These are phyloP conservation scores for Spilosoma lubricipeda DNA, from an alignment of 2,888 invertebrate genomes.

Conservation along the genomic window DNA sequence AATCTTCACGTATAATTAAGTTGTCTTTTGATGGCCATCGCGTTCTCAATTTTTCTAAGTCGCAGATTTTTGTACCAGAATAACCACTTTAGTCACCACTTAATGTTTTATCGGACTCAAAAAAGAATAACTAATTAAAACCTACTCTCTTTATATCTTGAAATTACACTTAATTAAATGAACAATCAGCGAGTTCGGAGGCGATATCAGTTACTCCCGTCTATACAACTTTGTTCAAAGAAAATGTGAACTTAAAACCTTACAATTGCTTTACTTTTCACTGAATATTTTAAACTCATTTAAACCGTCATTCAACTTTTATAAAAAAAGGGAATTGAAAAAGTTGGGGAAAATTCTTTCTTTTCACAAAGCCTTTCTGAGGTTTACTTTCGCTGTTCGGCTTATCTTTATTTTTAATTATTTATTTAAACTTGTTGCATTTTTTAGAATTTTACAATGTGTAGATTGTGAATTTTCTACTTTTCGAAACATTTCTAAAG, in stretches of 20 bases:
- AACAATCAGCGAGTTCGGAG: neutral
- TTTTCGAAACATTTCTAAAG: too few relatives aligned
- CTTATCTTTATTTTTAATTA: constrained; percentile 7
- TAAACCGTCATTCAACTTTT: constrained; percentile 62
- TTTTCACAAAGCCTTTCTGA: constrained; percentile 48
- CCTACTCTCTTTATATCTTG: neutral
- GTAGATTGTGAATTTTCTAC: neutral
- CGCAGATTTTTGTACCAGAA: neutral
- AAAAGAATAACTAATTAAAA: neutral
- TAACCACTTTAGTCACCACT: neutral
- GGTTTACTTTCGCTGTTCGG: constrained; percentile 13
- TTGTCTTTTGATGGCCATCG: neutral
- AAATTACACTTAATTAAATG: neutral
- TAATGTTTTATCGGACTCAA: neutral
- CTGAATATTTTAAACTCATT: constrained; percentile 67
- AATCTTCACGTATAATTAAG: neutral
- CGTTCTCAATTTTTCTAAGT: neutral
- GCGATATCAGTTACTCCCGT: neutral
- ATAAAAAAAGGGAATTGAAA: constrained; percentile 70
- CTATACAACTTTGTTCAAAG: neutral
- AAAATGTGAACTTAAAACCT: neutral
- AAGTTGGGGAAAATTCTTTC: constrained; percentile 66
- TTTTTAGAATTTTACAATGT: neutral
- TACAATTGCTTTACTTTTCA: constrained; percentile 17
- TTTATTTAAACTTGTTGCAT: neutral